Evolutionary conservation across 1,140 invertebrate genomes (phyloP), one percentile per base, ranked within the genome.

Genomic region (Trichogramma pretiosum): DNA sequence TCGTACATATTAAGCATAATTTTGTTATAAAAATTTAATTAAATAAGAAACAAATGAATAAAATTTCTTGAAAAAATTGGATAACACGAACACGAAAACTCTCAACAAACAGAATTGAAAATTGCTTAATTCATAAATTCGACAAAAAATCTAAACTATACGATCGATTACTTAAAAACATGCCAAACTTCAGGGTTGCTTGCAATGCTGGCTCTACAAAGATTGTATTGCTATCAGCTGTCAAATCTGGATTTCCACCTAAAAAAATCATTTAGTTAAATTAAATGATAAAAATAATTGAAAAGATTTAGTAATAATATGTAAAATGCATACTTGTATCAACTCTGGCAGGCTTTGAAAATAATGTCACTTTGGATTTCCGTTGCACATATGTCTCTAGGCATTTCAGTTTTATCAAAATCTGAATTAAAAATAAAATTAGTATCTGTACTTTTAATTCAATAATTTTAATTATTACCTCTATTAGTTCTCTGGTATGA

Each of bases 111-210:
- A 17, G 16, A 26, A 11, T 24, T 23, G 24, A 8, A n/a, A 14
- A n/a, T 8, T 34, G 17, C 33, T n/a, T 8, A 19, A 18, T 46
- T 46, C 22, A 41, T 37, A 46, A 26, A 14, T 44, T 30, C 2
- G 57, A 48, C 47, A 77, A 65, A 56, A 78, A 80, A 55, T 80
- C 77, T 2, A 62, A 62, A 16, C 23, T 64, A 42, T 80, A 80
- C 34, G 67, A 70, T 43, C 76, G 77, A 9, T 70, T 67, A 16
- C 77, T 78, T 46, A 80, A 74, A 56, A 81, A 81, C 42, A 70
- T 65, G n/a, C 77, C 70, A 11, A 80, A 67, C 35, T 68, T 72
- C 18, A 75, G 51, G 13, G 77, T 62, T 8, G 77, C 77, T 56
- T 77, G 73, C 18, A 64, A 59, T 16, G 59, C 52, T 26, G 75